Percentiles rank a stretch among this genome's conserved stretches.
Evolutionary conservation across 2,797 vertebrate species (phyloP).

Genomic region (Prunella strophiata): DNA sequence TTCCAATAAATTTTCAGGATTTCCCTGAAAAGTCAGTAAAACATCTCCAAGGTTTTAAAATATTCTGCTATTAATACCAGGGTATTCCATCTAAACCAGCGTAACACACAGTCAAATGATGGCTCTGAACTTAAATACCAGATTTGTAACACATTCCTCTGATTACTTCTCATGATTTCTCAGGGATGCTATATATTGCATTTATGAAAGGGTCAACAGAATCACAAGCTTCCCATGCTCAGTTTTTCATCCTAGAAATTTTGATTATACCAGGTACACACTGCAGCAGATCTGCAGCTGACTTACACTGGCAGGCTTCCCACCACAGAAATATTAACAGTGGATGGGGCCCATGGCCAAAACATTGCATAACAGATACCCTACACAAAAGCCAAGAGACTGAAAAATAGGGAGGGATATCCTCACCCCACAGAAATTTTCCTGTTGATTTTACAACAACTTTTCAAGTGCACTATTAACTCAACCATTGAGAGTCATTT

Average conservation of each 20-base stretch:
- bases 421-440: not conserved
- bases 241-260: not conserved
- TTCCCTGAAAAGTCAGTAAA: not conserved
- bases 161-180: not conserved
- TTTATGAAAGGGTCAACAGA: conserved; percentile 34
- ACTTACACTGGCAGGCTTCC: not conserved
- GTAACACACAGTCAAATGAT: not conserved
- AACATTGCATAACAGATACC: not conserved
- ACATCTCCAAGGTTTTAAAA: not conserved
- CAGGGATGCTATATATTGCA: not conserved
- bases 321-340: not conserved
- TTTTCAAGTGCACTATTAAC: not conserved
- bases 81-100: not conserved
- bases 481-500: not conserved
- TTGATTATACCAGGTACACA: not conserved
- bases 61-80: not conserved
- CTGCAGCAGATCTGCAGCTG: not conserved
- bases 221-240: conserved; percentile 27
- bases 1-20: not conserved
- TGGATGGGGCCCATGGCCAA: not conserved
- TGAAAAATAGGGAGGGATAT: not conserved
- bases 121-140: conserved; percentile 28
- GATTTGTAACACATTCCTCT: conserved; percentile 66
- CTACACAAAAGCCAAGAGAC: not conserved
- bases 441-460: not conserved